Percentiles rank a stretch among this genome's conserved stretches.
These are phyloP conservation scores for Troides oblongomaculatus DNA, from an alignment of 2,888 invertebrate species.

Conservation along the genomic window DNA sequence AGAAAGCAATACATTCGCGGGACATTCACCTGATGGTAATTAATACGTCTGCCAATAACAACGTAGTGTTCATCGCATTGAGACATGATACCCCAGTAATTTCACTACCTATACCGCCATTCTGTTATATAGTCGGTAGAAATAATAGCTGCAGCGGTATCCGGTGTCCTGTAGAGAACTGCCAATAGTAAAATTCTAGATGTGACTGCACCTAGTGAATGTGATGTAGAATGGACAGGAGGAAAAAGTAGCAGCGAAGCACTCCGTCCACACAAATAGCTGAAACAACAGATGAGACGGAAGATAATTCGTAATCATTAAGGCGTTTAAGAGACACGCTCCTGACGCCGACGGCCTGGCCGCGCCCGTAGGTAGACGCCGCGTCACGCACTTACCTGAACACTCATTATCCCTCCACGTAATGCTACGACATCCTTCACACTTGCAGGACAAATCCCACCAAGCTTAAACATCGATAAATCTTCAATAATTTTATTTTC, in stretches of 20 bases:
- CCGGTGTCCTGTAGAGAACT: too few relatives aligned
- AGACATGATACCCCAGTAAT: too few relatives aligned
- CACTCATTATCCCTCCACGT: conserved; percentile 56
- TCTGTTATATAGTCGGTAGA: too few relatives aligned
- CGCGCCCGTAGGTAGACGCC: conserved; percentile 29
- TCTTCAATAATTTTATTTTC: too few relatives aligned
- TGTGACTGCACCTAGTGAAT: neutral
- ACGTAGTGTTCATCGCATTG: too few relatives aligned
- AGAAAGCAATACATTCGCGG: too few relatives aligned
- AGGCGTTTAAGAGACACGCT: conserved; percentile 34
- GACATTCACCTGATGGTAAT: too few relatives aligned
- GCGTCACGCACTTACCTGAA: conserved; percentile 47
- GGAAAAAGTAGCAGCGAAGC: neutral
- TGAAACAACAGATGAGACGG: conserved; percentile 7
- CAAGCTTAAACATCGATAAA: too few relatives aligned
- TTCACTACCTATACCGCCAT: too few relatives aligned
- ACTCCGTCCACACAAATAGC: conserved; percentile 4
- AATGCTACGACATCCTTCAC: conserved; percentile 30
- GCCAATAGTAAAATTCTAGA: neutral
- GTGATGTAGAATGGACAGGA: neutral
- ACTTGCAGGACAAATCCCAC: neutral
- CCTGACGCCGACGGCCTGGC: conserved; percentile 38
- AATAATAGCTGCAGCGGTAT: too few relatives aligned
- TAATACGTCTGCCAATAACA: too few relatives aligned
- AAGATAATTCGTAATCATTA: conserved; percentile 29